Evolutionary conservation across 2,113 vertebrate species (phyloP).

Genomic region (Nycticebus coucang): DNA sequence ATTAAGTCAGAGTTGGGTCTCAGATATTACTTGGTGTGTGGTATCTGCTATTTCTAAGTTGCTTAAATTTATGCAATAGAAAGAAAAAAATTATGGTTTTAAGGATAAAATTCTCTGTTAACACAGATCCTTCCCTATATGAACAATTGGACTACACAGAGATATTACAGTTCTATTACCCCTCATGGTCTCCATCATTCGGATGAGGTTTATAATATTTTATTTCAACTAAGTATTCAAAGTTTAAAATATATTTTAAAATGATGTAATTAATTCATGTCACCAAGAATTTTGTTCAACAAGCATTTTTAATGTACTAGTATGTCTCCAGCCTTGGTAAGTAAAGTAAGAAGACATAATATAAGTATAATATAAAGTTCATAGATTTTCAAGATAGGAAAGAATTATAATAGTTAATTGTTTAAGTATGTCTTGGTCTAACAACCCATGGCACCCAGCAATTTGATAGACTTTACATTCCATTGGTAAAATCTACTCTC

Average conservation of each 20-base stretch:
- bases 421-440: background rate
- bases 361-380: background rate
- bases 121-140: background rate
- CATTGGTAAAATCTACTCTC: background rate
- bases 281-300: no score
- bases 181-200: background rate
- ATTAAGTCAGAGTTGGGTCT: background rate
- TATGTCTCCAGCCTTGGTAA: background rate
- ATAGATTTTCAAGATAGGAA: background rate
- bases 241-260: background rate
- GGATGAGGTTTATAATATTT: background rate
- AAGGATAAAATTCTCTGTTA: background rate
- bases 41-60: background rate
- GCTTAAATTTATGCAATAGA: background rate
- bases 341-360: background rate
- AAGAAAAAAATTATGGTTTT: background rate
- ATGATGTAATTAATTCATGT: background rate
- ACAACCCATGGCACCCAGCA: background rate
- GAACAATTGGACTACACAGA: background rate
- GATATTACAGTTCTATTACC: background rate
- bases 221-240: background rate
- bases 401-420: background rate
- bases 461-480: background rate
- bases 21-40: background rate
- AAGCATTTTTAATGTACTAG: background rate